A percentile compares a stretch with the other conserved stretches of the same genome.
Evolutionary conservation across 1,140 invertebrate species (phyloP).

Genomic region (Laodelphax striatellus): DNA sequence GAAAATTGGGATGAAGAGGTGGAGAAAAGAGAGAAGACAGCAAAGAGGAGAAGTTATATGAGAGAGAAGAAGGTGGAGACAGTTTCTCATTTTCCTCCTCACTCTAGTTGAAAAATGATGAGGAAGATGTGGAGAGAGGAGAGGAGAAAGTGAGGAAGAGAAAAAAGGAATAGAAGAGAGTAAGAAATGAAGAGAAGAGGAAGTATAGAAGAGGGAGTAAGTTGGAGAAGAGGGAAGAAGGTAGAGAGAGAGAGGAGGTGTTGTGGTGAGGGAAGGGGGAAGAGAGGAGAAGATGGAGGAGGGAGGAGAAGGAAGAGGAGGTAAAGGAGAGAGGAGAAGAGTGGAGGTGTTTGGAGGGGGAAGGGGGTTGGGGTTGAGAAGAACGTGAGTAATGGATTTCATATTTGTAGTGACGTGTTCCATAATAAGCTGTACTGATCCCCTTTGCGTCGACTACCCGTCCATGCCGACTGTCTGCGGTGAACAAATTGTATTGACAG

Average conservation of each 20-base stretch:
- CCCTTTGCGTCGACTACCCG: background rate
- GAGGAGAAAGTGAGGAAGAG: too few species aligned
- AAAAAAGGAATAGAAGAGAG: too few species aligned
- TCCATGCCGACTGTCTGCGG: background rate
- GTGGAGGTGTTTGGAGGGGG: background rate
- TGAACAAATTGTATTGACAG: constrained; percentile 10
- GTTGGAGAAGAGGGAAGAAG: too few species aligned
- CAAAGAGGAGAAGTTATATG: too few species aligned
- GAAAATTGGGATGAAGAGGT: too few species aligned
- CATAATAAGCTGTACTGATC: constrained; percentile 9
- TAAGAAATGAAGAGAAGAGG: too few species aligned
- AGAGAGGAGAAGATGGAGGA: background rate
- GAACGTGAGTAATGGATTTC: constrained; percentile 4
- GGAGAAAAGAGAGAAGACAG: too few species aligned
- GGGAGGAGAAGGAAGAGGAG: background rate
- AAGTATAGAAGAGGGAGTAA: too few species aligned
- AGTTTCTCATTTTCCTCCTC: too few species aligned
- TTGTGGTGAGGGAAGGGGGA: background rate
- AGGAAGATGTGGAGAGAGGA: too few species aligned
- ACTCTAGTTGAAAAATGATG: too few species aligned
- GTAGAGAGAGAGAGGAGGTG: background rate
- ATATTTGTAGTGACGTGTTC: constrained; percentile 5
- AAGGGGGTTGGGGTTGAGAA: background rate
- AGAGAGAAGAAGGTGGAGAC: too few species aligned
- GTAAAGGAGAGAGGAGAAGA: background rate